Conservation (phyloP, 1,140 invertebrate species). For the Trachymyrmex cornetzi region DNA sequence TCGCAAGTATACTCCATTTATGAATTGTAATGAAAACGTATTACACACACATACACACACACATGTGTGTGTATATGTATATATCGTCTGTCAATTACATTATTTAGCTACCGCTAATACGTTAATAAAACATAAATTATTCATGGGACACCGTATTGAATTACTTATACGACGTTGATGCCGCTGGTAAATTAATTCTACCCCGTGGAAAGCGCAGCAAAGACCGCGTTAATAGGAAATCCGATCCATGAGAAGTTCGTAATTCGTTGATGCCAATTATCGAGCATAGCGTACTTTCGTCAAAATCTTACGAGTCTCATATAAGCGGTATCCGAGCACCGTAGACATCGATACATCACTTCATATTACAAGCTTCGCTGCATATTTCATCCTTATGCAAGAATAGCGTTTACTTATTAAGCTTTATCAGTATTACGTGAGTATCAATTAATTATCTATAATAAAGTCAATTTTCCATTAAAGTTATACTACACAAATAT, state of each 20-base stretch:
- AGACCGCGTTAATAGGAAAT: conserved; percentile 47
- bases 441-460: not conserved
- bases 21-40: not conserved
- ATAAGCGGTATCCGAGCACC: not conserved
- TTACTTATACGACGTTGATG: conserved; percentile 37
- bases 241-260: conserved; percentile 45
- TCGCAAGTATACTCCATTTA: conserved; percentile 7
- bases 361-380: conserved; percentile 23
- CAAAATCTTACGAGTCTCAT: conserved; percentile 43
- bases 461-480: conserved; percentile 21
- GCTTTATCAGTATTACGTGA: not conserved
- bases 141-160: conserved; percentile 27
- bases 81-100: not conserved
- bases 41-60: not conserved
- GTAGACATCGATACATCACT: conserved; percentile 35
- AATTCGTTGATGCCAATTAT: conserved; percentile 60
- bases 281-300: conserved; percentile 22
- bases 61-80: not conserved
- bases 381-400: conserved; percentile 36
- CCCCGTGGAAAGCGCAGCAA: conserved; percentile 2
- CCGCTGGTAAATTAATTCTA: conserved; percentile 54
- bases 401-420: conserved; percentile 49
- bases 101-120: conserved; percentile 22
- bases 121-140: conserved; percentile 55
- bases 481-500: not conserved